These are phyloP conservation scores for Leptinotarsa tumamoca DNA, from an alignment of 2,888 invertebrate species.

Conservation along the genomic window DNA sequence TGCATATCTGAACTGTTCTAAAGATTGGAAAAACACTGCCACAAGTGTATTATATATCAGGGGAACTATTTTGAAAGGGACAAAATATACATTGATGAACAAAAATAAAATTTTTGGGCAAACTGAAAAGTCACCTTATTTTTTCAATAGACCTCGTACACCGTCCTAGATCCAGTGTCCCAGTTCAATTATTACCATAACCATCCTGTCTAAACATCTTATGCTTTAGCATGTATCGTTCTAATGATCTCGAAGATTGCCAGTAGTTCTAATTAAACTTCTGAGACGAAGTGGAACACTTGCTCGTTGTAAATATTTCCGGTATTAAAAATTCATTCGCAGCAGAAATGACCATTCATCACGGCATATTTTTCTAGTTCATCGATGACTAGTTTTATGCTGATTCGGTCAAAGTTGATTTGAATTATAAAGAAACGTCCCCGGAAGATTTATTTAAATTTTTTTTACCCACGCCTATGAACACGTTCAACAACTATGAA, in stretches of 20 bases:
- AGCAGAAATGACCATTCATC: slow-evolving; percentile 1
- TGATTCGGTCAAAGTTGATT: not conserved
- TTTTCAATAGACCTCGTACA: not conserved
- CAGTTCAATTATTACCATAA: slow-evolving; percentile 4
- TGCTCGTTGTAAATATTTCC: slow-evolving; percentile 4
- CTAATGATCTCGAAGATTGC: slow-evolving; percentile 4
- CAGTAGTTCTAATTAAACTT: slow-evolving; percentile 16
- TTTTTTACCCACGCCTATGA: too few species aligned
- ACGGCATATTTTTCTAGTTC: slow-evolving; percentile 10
- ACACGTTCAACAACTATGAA: too few species aligned
- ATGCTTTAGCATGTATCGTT: slow-evolving; percentile 20
- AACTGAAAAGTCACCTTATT: too few species aligned
- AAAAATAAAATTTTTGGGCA: too few species aligned
- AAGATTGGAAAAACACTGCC: too few species aligned
- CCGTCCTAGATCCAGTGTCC: slow-evolving; percentile 4
- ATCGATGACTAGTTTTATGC: not conserved
- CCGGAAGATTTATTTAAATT: too few species aligned
- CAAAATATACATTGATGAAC: too few species aligned
- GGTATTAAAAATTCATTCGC: not conserved
- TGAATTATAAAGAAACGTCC: not conserved
- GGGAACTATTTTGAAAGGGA: too few species aligned
- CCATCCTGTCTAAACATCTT: slow-evolving; percentile 11
- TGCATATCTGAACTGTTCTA: too few species aligned
- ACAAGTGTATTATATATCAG: too few species aligned
- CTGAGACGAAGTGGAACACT: not conserved